Percentiles rank a stretch among this genome's conserved stretches.
phyloP scores from a whole-genome alignment of 2,113 vertebrate species.

The Grammomys dolichurus region DNA sequence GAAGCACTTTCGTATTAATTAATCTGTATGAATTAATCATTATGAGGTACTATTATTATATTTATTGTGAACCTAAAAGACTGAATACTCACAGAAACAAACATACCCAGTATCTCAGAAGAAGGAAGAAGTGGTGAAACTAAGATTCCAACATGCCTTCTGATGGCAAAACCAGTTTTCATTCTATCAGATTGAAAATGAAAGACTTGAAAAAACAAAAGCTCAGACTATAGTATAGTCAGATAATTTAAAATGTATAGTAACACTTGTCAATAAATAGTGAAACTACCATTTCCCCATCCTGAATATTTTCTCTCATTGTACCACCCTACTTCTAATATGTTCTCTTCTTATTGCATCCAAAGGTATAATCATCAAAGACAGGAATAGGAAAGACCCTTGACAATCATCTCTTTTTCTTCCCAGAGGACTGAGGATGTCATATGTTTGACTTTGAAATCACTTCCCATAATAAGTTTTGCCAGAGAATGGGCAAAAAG shows the following conservation, averaged over 20 bases:
- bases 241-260: background rate
- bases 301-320: background rate
- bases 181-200: conserved; percentile 13
- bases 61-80: background rate
- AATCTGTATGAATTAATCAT: background rate
- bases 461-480: conserved; percentile 61
- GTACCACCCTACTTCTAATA: background rate
- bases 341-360: background rate
- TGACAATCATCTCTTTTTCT: conserved; percentile 4
- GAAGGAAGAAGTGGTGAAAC: background rate
- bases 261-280: background rate
- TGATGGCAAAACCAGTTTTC: background rate
- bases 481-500: conserved; percentile 46
- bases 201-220: background rate
- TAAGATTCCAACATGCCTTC: background rate
- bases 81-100: background rate
- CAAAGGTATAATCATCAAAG: background rate
- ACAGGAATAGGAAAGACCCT: background rate
- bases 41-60: background rate
- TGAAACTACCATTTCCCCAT: background rate
- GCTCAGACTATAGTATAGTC: background rate
- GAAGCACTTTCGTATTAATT: background rate
- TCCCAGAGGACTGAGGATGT: conserved; percentile 1
- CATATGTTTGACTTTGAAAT: conserved; percentile 65
- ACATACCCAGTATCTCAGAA: background rate